Base-by-base conservation (phyloP, 2,888 invertebrate genomes). In the Noctuana brunneofusca region DNA sequence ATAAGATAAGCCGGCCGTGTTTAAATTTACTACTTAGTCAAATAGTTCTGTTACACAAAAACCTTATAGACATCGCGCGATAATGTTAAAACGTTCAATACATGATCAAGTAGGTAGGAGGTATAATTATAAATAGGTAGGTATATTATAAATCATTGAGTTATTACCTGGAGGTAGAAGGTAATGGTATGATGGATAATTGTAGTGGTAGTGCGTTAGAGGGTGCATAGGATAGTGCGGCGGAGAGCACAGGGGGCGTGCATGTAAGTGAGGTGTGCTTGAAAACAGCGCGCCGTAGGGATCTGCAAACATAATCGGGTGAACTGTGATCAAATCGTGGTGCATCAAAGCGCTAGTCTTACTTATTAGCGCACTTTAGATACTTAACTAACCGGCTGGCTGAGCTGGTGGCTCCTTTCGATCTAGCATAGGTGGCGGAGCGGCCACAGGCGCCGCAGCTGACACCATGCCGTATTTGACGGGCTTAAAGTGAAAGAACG, bases 401-500 rank as follows among this genome's bases (percentile, higher is more conserved):
- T 90, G 92, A 86, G 91, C 84, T 73, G 88, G 87, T 78, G 85
- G 84, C 76, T 89, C 92, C 87, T 91, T 93, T 87, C 86, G 93
- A 87, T 87, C 91, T 68, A 83, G 86, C 78, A 81, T 84, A 75
- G 81, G 86, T 72, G 78, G 87, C 75, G 84, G 91, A 78, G 75
- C 79, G 24, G 84, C 84, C 68, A 72, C 77, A 14, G 87, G 79
- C 67, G 83, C 84, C 69, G 83, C 81, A 62, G 92, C 93, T 74
- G 94, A 87, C 86, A 95, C 95, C 78, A 95, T 93, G 69, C 95
- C 95, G 78, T 95, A 95, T 80, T 96, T 96, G 69, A 96, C 94
- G 49, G 97, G 97, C 85, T 97, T 97, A 88, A 97, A 97, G 92
- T 97, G 97, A 85, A 97, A 97, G 89, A 97, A 97, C 12, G 97